These are phyloP conservation scores for Vanacampus margaritifer DNA, from an alignment of 2,113 vertebrate species.

Conservation along the genomic window DNA sequence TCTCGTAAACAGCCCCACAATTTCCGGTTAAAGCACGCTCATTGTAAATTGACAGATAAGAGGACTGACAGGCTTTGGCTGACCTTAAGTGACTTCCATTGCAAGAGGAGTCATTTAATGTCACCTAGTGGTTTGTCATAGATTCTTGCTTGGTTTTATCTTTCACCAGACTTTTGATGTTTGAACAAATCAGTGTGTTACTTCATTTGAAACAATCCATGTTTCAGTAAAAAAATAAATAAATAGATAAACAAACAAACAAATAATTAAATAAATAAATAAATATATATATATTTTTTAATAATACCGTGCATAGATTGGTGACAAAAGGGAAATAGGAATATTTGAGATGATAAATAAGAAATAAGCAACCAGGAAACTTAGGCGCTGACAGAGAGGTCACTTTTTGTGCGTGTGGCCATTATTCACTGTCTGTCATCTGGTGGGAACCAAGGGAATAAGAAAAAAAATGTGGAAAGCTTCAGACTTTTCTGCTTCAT, in stretches of 20 bases:
- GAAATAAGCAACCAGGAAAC: constrained; percentile 30
- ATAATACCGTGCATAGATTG: no score
- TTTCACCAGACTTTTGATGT: constrained; percentile 5
- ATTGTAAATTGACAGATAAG: constrained; percentile 11
- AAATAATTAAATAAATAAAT: no score
- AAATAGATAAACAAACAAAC: no score
- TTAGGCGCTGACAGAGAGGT: constrained; percentile 19
- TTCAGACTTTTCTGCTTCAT: constrained; percentile 56
- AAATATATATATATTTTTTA: no score
- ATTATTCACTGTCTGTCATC: constrained; percentile 52
- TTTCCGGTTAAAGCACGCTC: constrained; percentile 1
- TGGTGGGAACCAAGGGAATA: constrained; percentile 28
- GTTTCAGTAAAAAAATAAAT: constrained; percentile 11
- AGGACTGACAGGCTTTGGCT: constrained; percentile 11
- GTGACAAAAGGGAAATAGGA: no score
- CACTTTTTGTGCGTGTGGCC: constrained; percentile 18
- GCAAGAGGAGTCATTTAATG: constrained; percentile 32
- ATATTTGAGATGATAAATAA: constrained; percentile 19
- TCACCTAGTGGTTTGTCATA: constrained; percentile 45
- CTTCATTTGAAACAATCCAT: neutral
- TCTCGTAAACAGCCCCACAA: neutral
- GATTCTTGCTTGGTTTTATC: constrained; percentile 46
- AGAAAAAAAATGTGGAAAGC: constrained; percentile 42
- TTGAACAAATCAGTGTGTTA: constrained; percentile 6
- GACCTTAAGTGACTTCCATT: constrained; percentile 27